Evolutionary conservation across 2,888 invertebrate genomes (phyloP), one percentile per base, ranked within the genome.

Genomic region (Himalopsyche tibetana): DNA sequence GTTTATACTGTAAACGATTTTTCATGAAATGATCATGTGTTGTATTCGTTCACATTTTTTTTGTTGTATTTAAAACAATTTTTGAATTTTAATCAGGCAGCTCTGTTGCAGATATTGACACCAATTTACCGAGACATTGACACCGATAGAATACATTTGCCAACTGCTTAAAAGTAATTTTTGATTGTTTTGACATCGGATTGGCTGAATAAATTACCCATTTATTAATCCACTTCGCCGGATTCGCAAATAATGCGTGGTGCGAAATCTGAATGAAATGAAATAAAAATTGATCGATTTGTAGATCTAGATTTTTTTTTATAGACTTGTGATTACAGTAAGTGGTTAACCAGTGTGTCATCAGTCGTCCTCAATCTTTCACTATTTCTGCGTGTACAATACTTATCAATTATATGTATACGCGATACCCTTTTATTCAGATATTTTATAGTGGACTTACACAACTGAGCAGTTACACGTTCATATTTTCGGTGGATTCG

Each of bases 41-140:
- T 51, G 15, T 51, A 19, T 63, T 63, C 63, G 63, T 63, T 63
- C 63, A 63, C 63, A 56, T n/a, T 63, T n/a, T 55, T 63, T 63
- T 63, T 63, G 28, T 19, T 63, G n/a, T 63, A 63, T 63, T 63
- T 63, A 63, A 63, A 19, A 63, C 63, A 63, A 63, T 19, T 63
- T 63, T 63, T 63, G 63, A 63, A 63, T 63, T 63, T 63, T 5
- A 63, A 63, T 63, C 63, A 63, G 63, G 19, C 28, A n/a, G 80
- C 69, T 63, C 8, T 42, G 80, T 69, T 82, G 84, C 85, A 86
- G 85, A 88, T 88, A 86, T 88, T 88, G 88, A 88, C 88, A 88
- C 86, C 83, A 82, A 80, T 86, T 84, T 82, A 69, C 51, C 81
- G 19, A 84, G 88, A 86, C 88, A 88, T 88, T 88, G 88, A 88